Evolutionary conservation across 1,140 invertebrate species (phyloP).

Genomic region (Pogonomyrmex barbatus): DNA sequence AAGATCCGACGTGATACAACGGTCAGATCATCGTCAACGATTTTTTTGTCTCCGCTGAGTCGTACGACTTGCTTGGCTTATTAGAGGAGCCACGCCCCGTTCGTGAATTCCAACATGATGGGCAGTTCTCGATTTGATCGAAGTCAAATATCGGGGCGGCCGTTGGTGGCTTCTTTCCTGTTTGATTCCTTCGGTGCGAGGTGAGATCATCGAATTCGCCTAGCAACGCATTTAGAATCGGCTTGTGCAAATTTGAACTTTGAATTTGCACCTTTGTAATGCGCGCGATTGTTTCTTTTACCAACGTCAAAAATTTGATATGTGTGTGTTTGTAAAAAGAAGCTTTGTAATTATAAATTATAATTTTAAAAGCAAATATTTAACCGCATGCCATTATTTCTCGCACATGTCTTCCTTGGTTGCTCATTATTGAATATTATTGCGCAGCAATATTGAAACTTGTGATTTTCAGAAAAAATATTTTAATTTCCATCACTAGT

Average conservation of each 20-base stretch:
- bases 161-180: conserved; percentile 50
- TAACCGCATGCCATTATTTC: neutral
- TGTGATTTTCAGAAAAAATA: too few species aligned
- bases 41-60: conserved; percentile 20
- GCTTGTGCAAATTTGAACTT: neutral
- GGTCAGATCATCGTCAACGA: conserved; percentile 2
- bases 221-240: conserved; percentile 34
- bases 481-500: too few species aligned
- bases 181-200: conserved; percentile 19
- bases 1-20: neutral
- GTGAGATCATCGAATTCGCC: conserved; percentile 55
- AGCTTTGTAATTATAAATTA: neutral
- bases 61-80: conserved; percentile 39
- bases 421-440: too few species aligned
- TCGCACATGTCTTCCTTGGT: neutral
- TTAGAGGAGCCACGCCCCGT: conserved; percentile 48
- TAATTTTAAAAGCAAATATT: neutral
- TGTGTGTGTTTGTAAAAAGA: neutral
- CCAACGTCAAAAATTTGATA: neutral
- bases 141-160: conserved; percentile 68
- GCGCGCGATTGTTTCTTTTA: neutral
- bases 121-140: conserved; percentile 67
- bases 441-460: too few species aligned
- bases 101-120: conserved; percentile 55
- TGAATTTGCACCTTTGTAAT: neutral